Evolutionary conservation across 1,140 invertebrate species (phyloP), one percentile per base, ranked within the genome.

Genomic region (Reticulitermes speratus): DNA sequence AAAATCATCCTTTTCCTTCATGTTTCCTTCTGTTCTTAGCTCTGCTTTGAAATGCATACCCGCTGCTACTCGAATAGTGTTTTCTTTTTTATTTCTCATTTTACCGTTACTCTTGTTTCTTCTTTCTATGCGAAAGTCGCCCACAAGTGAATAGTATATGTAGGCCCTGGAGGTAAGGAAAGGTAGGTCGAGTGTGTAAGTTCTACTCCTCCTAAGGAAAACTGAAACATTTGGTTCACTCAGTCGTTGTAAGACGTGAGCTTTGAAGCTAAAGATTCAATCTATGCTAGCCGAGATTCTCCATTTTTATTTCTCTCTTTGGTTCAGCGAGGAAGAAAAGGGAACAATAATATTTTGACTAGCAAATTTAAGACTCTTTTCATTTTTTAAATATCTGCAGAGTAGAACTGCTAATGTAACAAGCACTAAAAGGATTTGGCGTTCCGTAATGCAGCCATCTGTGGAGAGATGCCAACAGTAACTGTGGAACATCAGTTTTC

Each of bases 91-190:
- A 38, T 38, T 38, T 38, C 38, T 75, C 9, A 11, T 75, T 6
- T 30, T 75, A 30, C 14, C n/a, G 14, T 30, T 75, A 3, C n/a
- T 75, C 16, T 30, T n/a, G n/a, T 75, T 30, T n/a, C n/a, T 16
- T 75, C 65, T 30, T 75, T 75, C 65, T 75, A 11, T 75, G 65
- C n/a, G n/a, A 75, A 75, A 75, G 25, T 75, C n/a, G 65, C 65
- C 65, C 65, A 25, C 0, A 30, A 25, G 65, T 75, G 14, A 14
- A 9, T 30, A 75, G 65, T 30, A 75, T 30, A 30, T 75, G 65
- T 75, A 75, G 65, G 6, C 65, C n/a, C 65, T 75, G n/a, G 65
- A 30, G 65, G 65, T 75, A 75, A 75, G 2, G 65, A 11, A 75
- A 75, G n/a, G 65, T 30, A 75, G 25, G 25, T 75, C 65, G n/a